Evolutionary conservation across 2,888 invertebrate species (phyloP), one percentile per base, ranked within the genome.

Genomic region (Chaitophorus viminalis): DNA sequence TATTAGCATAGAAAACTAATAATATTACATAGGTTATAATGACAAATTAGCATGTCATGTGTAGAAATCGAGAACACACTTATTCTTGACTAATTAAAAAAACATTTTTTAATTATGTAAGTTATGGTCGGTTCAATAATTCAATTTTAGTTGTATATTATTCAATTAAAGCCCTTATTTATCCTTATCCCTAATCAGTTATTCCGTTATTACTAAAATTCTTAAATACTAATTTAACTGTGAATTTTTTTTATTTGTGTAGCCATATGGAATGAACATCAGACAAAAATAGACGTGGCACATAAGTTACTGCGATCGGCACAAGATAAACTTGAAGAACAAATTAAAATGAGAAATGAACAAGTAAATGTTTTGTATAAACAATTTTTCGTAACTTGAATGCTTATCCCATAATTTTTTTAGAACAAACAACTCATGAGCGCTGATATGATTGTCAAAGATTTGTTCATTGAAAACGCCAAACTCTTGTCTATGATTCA

Each of bases 401-500:
- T 46, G 46, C 46, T 72, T 72, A 33, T 72, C 25, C 17, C 29
- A 31, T 31, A 54, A 54, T 31, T 54, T 88, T 90, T 90, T 36
- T 93, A 95, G 92, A 92, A 93, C 85, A 94, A 95, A 90, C 94
- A 95, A 89, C 92, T 96, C 88, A 93, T 94, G 70, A 93, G 94
- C 90, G 94, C 95, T 29, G 96, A 96, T 91, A 91, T 95, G 90
- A 92, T 96, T 77, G 95, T 96, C 36, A 95, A 96, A 92, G 96
- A 96, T 91, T 93, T 97, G 89, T 97, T 95, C 92, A 94, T 96
- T 82, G 96, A 97, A 92, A 97, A 97, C 92, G 95, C 96, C 85
- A 95, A 95, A 91, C 93, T 97, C 89, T 93, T 94, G 89, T 94
- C 94, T 33, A 94, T 93, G 86, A 92, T 94, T 33, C 93, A 93